Evolutionary conservation across 2,888 invertebrate species (phyloP).

Genomic region (Drosophila aldrichi): DNA sequence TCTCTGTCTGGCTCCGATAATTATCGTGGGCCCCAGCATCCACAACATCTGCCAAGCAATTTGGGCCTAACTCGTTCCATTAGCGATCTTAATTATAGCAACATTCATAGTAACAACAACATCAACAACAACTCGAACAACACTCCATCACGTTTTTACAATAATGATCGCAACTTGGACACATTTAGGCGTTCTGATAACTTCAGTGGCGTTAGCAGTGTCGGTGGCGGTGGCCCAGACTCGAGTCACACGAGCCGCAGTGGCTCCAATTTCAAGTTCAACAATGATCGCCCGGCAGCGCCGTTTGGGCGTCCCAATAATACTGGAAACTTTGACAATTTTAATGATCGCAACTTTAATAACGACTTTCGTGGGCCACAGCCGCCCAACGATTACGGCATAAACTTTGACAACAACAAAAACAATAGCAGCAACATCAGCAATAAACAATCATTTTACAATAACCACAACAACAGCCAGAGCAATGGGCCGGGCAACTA

Average conservation of each 20-base stretch:
- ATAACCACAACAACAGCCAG: conserved; percentile 7
- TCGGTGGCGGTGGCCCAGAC: conserved; percentile 4
- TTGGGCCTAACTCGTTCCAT: conserved; percentile 27
- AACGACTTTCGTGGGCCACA: conserved; percentile 33
- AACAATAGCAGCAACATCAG: conserved; percentile 17
- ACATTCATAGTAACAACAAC: conserved; percentile 5
- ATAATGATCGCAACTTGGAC: conserved; percentile 39
- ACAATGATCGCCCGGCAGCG: conserved; percentile 24
- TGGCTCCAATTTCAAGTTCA: conserved; percentile 31
- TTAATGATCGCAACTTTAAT: conserved; percentile 23
- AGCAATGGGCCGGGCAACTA: conserved; percentile 19
- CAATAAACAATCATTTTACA: conserved; percentile 25
- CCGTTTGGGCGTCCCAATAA: conserved; percentile 18
- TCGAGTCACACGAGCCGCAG: conserved; percentile 19
- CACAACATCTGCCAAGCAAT: conserved; percentile 9
- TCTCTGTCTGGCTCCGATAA: conserved; percentile 7
- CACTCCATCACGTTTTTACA: conserved; percentile 36
- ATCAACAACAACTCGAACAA: neutral
- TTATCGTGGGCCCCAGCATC: conserved; percentile 8
- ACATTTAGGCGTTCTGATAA: conserved; percentile 42
- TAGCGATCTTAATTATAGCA: conserved; percentile 25
- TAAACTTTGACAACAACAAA: conserved; percentile 27
- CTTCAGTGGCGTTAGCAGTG: conserved; percentile 20
- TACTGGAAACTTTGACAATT: conserved; percentile 26
- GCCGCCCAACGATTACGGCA: conserved; percentile 4